phyloP scores from a whole-genome alignment of 1,140 invertebrate species.

The Drosophila sechellia region DNA sequence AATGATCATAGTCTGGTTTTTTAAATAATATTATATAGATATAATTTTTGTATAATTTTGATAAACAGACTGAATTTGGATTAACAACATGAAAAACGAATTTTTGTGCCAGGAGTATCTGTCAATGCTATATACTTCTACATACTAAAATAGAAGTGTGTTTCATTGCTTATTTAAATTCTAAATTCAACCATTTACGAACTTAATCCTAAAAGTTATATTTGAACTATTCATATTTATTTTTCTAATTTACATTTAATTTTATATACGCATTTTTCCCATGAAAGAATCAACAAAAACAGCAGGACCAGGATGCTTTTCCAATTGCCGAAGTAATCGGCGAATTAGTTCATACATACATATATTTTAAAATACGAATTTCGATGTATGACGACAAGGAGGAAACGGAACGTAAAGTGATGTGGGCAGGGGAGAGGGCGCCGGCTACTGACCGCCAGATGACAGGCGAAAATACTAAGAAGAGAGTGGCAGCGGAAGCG shows the following conservation, averaged over 20 bases:
- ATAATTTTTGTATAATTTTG: not conserved
- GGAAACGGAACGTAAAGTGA: not conserved
- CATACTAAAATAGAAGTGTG: too few relatives aligned
- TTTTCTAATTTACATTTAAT: too few relatives aligned
- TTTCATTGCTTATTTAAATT: too few relatives aligned
- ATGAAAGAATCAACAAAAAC: not conserved
- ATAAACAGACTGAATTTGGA: not conserved
- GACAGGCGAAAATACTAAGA: conserved; percentile 65
- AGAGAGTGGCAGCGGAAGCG: conserved; percentile 30
- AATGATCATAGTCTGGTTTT: not conserved
- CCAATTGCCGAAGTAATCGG: not conserved
- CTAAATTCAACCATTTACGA: too few relatives aligned
- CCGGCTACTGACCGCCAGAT: conserved; percentile 75
- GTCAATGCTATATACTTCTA: not conserved
- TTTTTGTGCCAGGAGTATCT: not conserved
- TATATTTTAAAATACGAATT: conserved; percentile 39
- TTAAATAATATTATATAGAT: too few relatives aligned
- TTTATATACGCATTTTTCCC: not conserved
- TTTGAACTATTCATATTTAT: too few relatives aligned
- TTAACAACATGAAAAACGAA: not conserved
- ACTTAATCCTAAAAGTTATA: too few relatives aligned
- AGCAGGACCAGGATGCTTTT: not conserved
- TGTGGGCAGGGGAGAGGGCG: conserved; percentile 10
- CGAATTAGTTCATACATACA: conserved; percentile 8
- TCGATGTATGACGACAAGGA: conserved; percentile 9